Conservation (phyloP, 2,888 invertebrate genomes). For the Syrphus vitripennis region DNA sequence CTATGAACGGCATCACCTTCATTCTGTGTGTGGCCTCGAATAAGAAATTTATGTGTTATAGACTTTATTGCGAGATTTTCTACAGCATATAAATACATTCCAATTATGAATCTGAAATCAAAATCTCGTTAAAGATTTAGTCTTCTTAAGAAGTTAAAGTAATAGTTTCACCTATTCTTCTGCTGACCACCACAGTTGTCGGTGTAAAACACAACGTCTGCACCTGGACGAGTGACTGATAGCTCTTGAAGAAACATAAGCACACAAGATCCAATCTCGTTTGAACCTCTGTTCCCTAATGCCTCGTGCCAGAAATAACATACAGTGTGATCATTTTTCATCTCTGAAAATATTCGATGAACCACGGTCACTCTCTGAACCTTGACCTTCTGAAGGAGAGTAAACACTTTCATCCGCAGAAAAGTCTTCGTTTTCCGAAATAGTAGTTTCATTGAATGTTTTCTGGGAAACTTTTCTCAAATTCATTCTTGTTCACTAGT, state of each 20-base stretch:
- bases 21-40: constrained; percentile 13
- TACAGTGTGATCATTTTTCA: neutral
- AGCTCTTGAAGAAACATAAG: neutral
- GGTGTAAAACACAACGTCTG: neutral
- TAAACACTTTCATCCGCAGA: neutral
- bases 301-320: constrained; percentile 11
- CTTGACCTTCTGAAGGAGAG: neutral
- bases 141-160: neutral
- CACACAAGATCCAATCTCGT: neutral
- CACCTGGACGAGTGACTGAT: neutral
- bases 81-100: constrained; percentile 24
- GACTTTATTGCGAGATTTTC: constrained; percentile 14
- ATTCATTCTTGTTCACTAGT: neutral
- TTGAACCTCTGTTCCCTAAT: neutral
- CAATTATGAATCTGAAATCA: constrained; percentile 15
- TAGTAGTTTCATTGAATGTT: neutral
- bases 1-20: constrained; percentile 14
- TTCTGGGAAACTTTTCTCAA: neutral
- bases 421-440: neutral
- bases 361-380: neutral
- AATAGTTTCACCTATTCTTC: neutral
- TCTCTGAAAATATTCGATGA: neutral
- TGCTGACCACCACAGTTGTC: neutral
- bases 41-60: constrained; percentile 18
- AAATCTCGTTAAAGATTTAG: neutral